Conservation (phyloP, 2,113 vertebrate genomes). For the Carassius auratus region DNA sequence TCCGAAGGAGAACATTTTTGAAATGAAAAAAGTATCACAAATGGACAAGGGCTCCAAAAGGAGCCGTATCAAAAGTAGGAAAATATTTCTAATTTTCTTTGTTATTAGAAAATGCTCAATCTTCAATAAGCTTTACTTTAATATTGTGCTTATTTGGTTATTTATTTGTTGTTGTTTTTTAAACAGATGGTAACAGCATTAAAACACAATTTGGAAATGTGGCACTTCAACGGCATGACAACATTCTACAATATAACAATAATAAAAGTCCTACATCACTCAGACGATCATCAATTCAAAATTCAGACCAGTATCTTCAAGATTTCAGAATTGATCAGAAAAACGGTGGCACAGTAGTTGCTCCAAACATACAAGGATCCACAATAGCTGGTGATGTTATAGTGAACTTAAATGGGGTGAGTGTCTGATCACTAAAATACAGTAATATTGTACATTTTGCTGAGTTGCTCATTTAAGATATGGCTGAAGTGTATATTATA, state of each 20-base stretch:
- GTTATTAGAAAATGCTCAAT: too few relatives aligned
- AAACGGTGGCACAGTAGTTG: neutral
- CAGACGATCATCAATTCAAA: neutral
- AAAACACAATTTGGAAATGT: neutral
- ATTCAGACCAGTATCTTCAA: neutral
- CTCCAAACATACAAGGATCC: neutral
- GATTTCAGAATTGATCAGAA: neutral
- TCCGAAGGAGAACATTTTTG: neutral
- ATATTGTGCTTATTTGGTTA: neutral
- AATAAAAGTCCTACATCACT: neutral
- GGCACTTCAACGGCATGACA: neutral
- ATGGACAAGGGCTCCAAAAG: neutral
- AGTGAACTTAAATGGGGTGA: neutral
- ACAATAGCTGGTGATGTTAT: neutral
- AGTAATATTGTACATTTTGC: neutral
- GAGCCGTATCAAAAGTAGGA: neutral
- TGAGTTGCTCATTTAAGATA: neutral
- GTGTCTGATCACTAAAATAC: neutral
- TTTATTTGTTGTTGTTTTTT: neutral
- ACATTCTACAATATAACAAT: neutral
- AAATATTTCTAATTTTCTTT: neutral
- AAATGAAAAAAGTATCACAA: neutral
- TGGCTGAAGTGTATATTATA: neutral
- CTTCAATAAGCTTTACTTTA: too few relatives aligned
- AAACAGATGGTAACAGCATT: neutral